Evolutionary conservation across 92 coral and sea anemone species (phyloP).

Genomic region (Chrysogorgia sp.): DNA sequence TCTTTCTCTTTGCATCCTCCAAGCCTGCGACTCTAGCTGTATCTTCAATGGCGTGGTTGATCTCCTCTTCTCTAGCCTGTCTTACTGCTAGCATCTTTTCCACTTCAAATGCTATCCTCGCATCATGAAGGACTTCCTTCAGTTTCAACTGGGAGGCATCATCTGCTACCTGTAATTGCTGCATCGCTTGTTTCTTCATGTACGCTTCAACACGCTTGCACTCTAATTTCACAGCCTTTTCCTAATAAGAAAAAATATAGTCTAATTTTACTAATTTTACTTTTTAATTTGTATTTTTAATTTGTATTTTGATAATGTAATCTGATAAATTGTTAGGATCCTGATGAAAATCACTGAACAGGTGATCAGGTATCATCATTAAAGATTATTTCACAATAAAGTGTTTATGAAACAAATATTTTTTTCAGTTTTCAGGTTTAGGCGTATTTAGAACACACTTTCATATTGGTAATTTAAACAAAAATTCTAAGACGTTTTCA

Average conservation of each 20-base stretch:
- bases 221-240: constrained; percentile 95
- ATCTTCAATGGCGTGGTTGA: constrained; percentile 55
- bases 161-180: constrained; percentile 89
- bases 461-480: too few species aligned
- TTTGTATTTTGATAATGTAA: too few species aligned
- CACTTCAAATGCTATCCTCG: constrained; percentile 72
- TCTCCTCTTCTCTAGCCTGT: constrained; percentile 67
- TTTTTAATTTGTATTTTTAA: too few species aligned
- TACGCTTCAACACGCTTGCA: constrained; percentile 92
- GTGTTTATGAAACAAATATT: too few species aligned
- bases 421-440: too few species aligned
- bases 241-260: constrained; percentile 56
- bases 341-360: too few species aligned
- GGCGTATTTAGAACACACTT: too few species aligned
- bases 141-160: constrained; percentile 80
- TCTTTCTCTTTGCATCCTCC: constrained; percentile 82
- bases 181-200: constrained; percentile 91
- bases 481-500: too few species aligned
- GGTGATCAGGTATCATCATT: too few species aligned
- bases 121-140: constrained; percentile 71
- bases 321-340: too few species aligned
- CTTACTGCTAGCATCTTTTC: constrained; percentile 68
- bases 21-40: constrained; percentile 66
- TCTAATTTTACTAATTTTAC: too few species aligned
- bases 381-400: too few species aligned